These are phyloP conservation scores for Felis catus DNA, from an alignment of 2,113 vertebrate genomes.

Conservation along the genomic window F.catus_Fca126_mat1.0 CM031413.1:39967501-39968000, in stretches of 20 bases:
- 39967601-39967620: not conserved
- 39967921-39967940: conserved; percentile 23
- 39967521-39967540: not conserved
- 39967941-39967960: conserved; percentile 60
- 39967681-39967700: not conserved
- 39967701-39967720: not conserved
- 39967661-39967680: not conserved
- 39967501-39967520: not conserved
- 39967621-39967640: not conserved
- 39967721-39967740: not conserved
- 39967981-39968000: conserved; percentile 68
- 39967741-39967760: not conserved
- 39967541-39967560: not conserved
- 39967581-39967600: not conserved
- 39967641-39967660: not conserved
- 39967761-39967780: not conserved
- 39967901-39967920: not conserved
- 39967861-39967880: conserved; percentile 53
- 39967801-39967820: conserved; percentile 30
- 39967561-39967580: not conserved
- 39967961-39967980: conserved; percentile 61
- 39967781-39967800: conserved; percentile 32
- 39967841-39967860: conserved; percentile 24
- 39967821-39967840: conserved; percentile 40
- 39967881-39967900: not conserved